Conservation (phyloP, 2,797 vertebrate species). For the Geotrypetes seraphini region DNA sequence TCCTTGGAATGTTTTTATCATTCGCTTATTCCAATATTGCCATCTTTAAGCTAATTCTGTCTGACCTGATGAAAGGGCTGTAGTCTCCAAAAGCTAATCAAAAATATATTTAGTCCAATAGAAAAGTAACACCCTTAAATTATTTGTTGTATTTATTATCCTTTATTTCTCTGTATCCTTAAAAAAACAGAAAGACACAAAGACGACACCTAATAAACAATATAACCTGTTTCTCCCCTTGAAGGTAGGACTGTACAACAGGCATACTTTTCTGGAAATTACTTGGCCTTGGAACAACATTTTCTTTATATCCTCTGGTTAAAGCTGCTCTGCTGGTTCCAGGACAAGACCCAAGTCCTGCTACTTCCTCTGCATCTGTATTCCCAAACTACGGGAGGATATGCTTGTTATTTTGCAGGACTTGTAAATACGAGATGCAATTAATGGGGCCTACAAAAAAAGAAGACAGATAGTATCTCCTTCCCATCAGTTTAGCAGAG, state of each 20-base stretch:
- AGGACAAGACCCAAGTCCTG: conserved; percentile 32
- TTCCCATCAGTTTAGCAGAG: conserved; percentile 44
- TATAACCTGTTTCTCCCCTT: too few relatives aligned
- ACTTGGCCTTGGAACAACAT: conserved; percentile 38
- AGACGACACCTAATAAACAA: too few relatives aligned
- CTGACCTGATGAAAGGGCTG: too few relatives aligned
- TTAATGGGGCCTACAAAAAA: conserved; percentile 59
- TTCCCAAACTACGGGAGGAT: conserved; percentile 45
- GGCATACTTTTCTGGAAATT: conserved; percentile 26
- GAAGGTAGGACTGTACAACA: conserved; percentile 21
- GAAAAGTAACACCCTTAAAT: too few relatives aligned
- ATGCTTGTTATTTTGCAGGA: conserved; percentile 55
- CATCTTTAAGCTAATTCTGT: too few relatives aligned
- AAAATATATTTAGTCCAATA: too few relatives aligned
- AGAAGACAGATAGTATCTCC: conserved; percentile 58
- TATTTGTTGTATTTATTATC: too few relatives aligned
- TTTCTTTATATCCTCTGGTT: conserved; percentile 60
- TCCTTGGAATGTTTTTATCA: too few relatives aligned
- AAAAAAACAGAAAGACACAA: too few relatives aligned
- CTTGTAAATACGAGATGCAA: conserved; percentile 65
- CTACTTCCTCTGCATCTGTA: conserved; percentile 56
- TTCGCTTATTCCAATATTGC: too few relatives aligned
- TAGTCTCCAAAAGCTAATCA: too few relatives aligned
- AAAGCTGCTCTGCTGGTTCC: conserved; percentile 45
- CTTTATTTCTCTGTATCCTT: too few relatives aligned